A percentile compares a stretch with the other conserved stretches of the same genome.
phyloP scores from a whole-genome alignment of 2,888 invertebrate species.

The Stenotaenia linearis region DNA sequence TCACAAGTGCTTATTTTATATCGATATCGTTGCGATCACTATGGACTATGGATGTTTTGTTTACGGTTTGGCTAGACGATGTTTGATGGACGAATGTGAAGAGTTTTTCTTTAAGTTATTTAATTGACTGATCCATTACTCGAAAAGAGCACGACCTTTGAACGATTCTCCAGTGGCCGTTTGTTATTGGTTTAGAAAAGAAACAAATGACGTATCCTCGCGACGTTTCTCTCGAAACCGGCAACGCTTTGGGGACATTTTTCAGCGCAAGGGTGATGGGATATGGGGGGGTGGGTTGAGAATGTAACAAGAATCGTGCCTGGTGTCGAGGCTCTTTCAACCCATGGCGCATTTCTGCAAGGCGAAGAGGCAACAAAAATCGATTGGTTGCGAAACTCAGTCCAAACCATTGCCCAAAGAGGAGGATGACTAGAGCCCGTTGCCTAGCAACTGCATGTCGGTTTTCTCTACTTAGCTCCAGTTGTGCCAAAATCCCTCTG shows the following conservation, averaged over 20 bases:
- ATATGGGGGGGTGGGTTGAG: neutral
- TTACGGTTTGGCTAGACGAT: too few species aligned
- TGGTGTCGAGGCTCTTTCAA: constrained; percentile 24
- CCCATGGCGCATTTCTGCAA: constrained; percentile 26
- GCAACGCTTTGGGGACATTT: constrained; percentile 3
- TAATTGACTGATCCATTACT: neutral
- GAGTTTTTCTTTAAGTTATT: neutral
- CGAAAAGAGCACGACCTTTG: neutral
- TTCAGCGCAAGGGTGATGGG: neutral
- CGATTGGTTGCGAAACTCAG: constrained; percentile 26
- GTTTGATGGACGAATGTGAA: too few species aligned
- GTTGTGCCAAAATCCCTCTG: constrained; percentile 21
- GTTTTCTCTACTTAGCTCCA: neutral
- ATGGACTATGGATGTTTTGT: too few species aligned
- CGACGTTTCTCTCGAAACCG: neutral
- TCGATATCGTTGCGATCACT: too few species aligned
- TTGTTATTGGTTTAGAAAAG: neutral
- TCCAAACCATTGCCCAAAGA: constrained; percentile 26
- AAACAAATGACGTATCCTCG: neutral
- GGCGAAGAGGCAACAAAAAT: constrained; percentile 26
- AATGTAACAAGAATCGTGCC: constrained; percentile 1
- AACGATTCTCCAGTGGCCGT: neutral
- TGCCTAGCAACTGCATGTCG: neutral
- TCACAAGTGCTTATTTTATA: too few species aligned
- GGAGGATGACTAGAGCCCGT: constrained; percentile 13